Evolutionary conservation across 2,888 invertebrate species (phyloP).

Genomic region (Lithophane semibrunnea): DNA sequence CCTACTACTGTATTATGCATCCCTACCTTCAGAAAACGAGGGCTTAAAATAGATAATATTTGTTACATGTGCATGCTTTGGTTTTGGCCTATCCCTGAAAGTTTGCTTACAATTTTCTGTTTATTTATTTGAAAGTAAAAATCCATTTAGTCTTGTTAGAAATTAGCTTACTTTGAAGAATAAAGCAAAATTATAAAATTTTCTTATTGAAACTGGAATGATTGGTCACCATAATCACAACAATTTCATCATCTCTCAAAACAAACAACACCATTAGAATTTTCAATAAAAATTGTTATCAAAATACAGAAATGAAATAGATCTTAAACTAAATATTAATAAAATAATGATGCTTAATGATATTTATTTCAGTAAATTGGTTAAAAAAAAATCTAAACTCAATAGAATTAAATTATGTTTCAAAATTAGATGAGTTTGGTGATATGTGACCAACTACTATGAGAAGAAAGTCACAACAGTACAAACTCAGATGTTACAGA

Average conservation of each 20-base stretch:
- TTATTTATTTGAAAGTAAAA: not conserved
- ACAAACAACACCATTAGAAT: not conserved
- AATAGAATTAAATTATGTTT: too few relatives aligned
- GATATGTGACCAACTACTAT: too few relatives aligned
- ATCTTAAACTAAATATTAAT: not conserved
- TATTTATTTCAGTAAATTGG: too few relatives aligned
- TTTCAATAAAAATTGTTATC: not conserved
- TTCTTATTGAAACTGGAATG: not conserved
- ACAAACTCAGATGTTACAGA: too few relatives aligned
- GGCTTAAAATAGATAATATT: too few relatives aligned
- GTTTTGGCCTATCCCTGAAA: not conserved
- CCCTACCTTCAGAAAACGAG: not conserved
- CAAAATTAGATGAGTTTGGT: too few relatives aligned
- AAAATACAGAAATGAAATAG: not conserved
- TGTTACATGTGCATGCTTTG: not conserved
- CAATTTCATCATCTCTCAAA: slow-evolving; percentile 1
- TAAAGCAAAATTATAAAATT: not conserved
- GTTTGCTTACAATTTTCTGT: too few relatives aligned
- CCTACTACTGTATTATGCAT: not conserved
- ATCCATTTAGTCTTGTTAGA: not conserved
- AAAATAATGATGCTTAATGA: too few relatives aligned
- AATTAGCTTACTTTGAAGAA: not conserved
- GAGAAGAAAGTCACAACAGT: too few relatives aligned
- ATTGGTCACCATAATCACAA: not conserved
- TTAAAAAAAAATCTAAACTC: too few relatives aligned